These are phyloP conservation scores for Hipparchia semele DNA, from an alignment of 2,888 invertebrate species.

Conservation along the genomic window DNA sequence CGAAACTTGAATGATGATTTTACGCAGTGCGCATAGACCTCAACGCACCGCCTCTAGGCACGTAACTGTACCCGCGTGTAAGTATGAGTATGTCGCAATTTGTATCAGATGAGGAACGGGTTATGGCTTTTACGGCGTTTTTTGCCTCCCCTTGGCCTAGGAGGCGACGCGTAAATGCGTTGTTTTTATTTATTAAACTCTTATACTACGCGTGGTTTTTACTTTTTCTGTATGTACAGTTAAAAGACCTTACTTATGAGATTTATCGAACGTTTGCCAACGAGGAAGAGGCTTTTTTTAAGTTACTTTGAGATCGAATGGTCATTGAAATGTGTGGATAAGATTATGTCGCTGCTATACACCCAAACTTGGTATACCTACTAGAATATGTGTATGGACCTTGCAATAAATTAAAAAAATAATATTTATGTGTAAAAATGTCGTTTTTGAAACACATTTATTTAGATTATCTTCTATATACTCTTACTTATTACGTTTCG, in stretches of 20 bases:
- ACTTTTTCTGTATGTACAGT: neutral
- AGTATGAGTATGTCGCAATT: constrained; percentile 33
- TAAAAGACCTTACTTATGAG: neutral
- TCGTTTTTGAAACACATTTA: no score
- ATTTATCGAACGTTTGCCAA: neutral
- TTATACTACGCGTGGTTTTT: neutral
- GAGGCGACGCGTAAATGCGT: constrained; percentile 16
- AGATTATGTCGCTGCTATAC: no score
- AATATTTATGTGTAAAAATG: no score
- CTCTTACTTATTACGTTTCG: no score
- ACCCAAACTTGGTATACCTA: no score
- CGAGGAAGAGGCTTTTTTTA: neutral
- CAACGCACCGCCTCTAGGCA: constrained; percentile 30
- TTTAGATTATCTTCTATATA: no score
- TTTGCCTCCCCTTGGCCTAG: constrained; percentile 25
- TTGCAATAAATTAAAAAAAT: no score
- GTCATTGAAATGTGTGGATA: no score
- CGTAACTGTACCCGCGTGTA: constrained; percentile 26
- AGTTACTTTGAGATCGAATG: no score
- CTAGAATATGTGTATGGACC: no score
- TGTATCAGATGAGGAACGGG: constrained; percentile 37
- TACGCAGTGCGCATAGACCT: constrained; percentile 27
- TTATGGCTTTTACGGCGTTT: constrained; percentile 27
- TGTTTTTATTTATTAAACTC: constrained; percentile 14
- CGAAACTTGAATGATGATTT: neutral